Percentiles rank a stretch among this genome's conserved stretches.
These are phyloP conservation scores for Apus apus DNA, from an alignment of 2,113 vertebrate species.

Conservation along the genomic window DNA sequence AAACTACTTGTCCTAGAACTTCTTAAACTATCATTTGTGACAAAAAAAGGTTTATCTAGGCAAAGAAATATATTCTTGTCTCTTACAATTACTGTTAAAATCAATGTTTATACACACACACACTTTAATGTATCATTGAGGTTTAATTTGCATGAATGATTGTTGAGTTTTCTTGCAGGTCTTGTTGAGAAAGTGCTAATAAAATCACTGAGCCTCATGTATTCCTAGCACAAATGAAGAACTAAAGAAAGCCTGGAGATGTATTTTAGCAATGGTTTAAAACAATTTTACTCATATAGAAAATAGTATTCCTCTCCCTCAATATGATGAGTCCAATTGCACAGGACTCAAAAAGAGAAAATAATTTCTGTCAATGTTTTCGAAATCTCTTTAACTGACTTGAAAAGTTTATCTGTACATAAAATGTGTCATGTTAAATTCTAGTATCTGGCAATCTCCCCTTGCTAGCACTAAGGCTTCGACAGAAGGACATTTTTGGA, in stretches of 20 bases:
- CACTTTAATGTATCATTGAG: not conserved
- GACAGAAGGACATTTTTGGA: constrained; percentile 19
- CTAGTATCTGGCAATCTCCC: not conserved
- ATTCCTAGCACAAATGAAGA: not conserved
- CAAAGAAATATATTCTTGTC: not conserved
- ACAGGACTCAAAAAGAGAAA: not conserved
- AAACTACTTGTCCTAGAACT: not conserved
- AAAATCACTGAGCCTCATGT: not conserved
- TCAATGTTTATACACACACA: not conserved
- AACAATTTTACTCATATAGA: not conserved
- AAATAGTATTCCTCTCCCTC: not conserved
- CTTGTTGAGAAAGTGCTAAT: not conserved
- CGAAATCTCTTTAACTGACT: constrained; percentile 14
- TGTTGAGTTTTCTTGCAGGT: not conserved
- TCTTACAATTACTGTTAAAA: not conserved
- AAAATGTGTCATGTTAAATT: not conserved
- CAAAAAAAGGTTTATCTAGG: not conserved
- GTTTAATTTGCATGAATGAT: not conserved
- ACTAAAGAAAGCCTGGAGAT: not conserved
- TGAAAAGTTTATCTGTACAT: constrained; percentile 28
- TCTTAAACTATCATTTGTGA: not conserved
- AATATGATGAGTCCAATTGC: not conserved
- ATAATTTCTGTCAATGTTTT: not conserved
- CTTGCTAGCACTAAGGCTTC: not conserved
- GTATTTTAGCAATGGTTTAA: constrained; percentile 1